Conservation (phyloP, 2,113 vertebrate species). For the Amphiprion percula region DNA sequence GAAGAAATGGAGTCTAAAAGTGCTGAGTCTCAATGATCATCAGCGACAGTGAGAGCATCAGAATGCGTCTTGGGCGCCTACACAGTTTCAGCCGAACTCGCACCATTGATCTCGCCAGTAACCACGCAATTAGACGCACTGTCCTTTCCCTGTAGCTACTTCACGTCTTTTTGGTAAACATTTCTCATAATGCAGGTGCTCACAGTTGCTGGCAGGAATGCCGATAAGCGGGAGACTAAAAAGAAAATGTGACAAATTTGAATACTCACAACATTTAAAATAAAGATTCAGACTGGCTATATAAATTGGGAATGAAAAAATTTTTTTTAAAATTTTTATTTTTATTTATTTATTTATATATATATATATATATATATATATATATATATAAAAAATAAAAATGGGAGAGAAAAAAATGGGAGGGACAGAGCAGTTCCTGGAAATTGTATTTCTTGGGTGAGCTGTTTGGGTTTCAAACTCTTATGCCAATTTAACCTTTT, state of each 20-base stretch:
- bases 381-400: background rate
- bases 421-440: slow-evolving; percentile 21
- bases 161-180: slow-evolving; percentile 49
- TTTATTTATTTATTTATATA: too few relatives aligned
- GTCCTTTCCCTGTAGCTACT: slow-evolving; percentile 61
- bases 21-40: slow-evolving; percentile 65
- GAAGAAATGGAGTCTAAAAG: slow-evolving; percentile 64
- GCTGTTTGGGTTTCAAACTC: slow-evolving; percentile 18
- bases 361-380: too few relatives aligned
- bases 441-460: slow-evolving; percentile 7
- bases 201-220: slow-evolving; percentile 17
- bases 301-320: too few relatives aligned
- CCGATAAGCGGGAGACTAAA: background rate
- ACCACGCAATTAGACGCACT: slow-evolving; percentile 51
- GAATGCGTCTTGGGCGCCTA: slow-evolving; percentile 64
- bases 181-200: slow-evolving; percentile 60
- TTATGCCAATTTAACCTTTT: background rate
- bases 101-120: slow-evolving; percentile 57
- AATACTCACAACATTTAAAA: background rate
- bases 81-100: slow-evolving; percentile 76
- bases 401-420: background rate
- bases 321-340: too few relatives aligned
- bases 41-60: slow-evolving; percentile 57
- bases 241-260: background rate
- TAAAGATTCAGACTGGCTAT: too few relatives aligned